Evolutionary conservation across 53 echinoderm and acorn worm species (phyloP).

Genomic region (Holothuria leucospilota): DNA sequence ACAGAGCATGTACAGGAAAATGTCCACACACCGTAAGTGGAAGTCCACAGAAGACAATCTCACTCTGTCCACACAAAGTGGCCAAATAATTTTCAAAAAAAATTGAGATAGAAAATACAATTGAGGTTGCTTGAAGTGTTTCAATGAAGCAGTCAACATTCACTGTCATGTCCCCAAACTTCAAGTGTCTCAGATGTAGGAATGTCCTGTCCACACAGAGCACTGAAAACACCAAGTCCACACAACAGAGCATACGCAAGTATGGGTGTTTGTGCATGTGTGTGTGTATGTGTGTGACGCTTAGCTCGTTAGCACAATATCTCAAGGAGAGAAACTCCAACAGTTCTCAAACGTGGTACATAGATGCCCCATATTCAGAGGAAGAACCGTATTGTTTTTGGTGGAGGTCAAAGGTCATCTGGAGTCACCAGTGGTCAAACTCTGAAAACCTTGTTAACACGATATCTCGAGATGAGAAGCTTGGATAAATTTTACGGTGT

Average conservation of each 20-base stretch:
- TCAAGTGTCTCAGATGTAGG: background rate
- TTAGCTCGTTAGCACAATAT: too few relatives aligned
- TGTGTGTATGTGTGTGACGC: too few relatives aligned
- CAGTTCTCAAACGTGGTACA: too few relatives aligned
- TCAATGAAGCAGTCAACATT: background rate
- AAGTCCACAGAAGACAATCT: background rate
- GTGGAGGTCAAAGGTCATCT: too few relatives aligned
- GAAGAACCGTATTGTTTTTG: too few relatives aligned
- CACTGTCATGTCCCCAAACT: background rate
- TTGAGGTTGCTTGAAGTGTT: slow-evolving; percentile 7
- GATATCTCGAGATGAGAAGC: too few relatives aligned
- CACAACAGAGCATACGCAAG: slow-evolving; percentile 10
- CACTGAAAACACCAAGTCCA: slow-evolving; percentile 19
- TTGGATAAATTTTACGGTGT: too few relatives aligned
- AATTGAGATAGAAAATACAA: background rate
- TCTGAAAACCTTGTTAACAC: too few relatives aligned
- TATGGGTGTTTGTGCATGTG: background rate
- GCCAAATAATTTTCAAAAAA: background rate
- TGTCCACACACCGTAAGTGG: background rate
- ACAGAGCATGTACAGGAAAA: background rate
- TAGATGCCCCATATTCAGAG: too few relatives aligned
- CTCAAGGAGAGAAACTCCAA: too few relatives aligned
- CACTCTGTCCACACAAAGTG: background rate
- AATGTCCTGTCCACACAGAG: slow-evolving; percentile 9
- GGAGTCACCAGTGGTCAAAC: too few relatives aligned